Evolutionary conservation across 2,797 vertebrate species (phyloP).

Genomic region (Buphagus erythrorhynchus): DNA sequence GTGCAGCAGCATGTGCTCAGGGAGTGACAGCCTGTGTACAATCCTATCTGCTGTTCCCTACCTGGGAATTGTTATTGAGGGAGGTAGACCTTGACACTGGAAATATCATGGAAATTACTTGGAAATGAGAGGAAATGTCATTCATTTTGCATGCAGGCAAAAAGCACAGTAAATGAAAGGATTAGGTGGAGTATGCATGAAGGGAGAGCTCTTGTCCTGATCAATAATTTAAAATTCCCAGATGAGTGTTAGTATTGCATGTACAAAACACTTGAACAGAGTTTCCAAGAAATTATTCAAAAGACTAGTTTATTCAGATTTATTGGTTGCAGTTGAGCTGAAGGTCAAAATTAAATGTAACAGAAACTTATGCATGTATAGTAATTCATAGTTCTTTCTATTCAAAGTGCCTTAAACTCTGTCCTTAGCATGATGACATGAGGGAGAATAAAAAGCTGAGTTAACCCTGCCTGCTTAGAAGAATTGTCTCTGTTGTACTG

Average conservation of each 20-base stretch:
- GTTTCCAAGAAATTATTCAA: background rate
- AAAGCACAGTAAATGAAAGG: conserved; percentile 13
- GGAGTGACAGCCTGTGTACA: background rate
- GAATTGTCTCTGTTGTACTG: background rate
- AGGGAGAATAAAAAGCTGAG: background rate
- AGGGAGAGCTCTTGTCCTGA: background rate
- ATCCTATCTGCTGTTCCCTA: background rate
- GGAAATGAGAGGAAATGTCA: background rate
- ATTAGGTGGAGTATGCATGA: background rate
- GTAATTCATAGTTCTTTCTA: background rate
- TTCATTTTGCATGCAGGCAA: conserved; percentile 15
- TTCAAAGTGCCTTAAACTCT: background rate
- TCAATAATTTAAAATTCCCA: conserved; percentile 22
- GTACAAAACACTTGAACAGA: background rate
- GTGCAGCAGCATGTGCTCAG: background rate
- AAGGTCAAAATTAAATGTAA: background rate
- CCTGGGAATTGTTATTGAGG: background rate
- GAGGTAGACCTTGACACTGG: background rate
- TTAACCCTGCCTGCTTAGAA: background rate
- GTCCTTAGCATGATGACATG: background rate
- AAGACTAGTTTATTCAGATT: background rate
- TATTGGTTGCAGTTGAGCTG: background rate
- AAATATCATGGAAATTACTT: background rate
- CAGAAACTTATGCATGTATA: background rate
- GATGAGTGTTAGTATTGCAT: background rate